These are phyloP conservation scores for Calosoma granatense DNA, from an alignment of 1,140 invertebrate genomes.

Conservation along the genomic window DNA sequence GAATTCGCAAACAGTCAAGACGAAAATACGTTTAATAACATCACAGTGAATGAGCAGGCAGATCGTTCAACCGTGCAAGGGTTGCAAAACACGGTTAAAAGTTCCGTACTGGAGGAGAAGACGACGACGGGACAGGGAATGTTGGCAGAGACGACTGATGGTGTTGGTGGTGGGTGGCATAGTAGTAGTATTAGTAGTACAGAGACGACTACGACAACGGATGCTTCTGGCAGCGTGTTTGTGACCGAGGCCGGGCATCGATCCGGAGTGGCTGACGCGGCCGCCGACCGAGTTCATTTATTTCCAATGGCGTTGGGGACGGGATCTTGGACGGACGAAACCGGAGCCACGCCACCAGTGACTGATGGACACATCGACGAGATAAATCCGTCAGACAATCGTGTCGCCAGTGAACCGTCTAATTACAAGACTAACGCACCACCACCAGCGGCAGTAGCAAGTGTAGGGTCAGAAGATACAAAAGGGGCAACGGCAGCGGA, in stretches of 20 bases:
- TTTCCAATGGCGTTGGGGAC: background rate
- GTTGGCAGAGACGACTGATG: background rate
- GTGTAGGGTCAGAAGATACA: background rate
- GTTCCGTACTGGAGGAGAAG: background rate
- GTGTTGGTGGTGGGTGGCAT: background rate
- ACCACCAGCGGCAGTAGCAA: background rate
- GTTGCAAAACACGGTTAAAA: slow-evolving; percentile 3
- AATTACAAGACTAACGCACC: slow-evolving; percentile 6
- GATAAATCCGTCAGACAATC: slow-evolving; percentile 8
- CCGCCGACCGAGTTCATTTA: slow-evolving; percentile 2
- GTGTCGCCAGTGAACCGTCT: slow-evolving; percentile 1
- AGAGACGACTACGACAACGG: too few relatives aligned
- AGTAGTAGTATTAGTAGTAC: too few relatives aligned
- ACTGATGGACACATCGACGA: slow-evolving; percentile 8
- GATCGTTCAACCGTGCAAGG: background rate
- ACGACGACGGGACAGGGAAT: background rate
- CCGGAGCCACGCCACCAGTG: background rate
- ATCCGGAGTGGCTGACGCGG: background rate
- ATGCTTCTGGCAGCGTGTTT: background rate
- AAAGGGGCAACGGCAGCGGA: background rate
- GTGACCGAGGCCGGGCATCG: background rate
- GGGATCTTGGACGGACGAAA: background rate
- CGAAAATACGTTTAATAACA: background rate
- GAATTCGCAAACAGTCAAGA: background rate
- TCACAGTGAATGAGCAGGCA: background rate